Conservation (phyloP, 2,113 vertebrate genomes). For the Osmerus mordax region DNA sequence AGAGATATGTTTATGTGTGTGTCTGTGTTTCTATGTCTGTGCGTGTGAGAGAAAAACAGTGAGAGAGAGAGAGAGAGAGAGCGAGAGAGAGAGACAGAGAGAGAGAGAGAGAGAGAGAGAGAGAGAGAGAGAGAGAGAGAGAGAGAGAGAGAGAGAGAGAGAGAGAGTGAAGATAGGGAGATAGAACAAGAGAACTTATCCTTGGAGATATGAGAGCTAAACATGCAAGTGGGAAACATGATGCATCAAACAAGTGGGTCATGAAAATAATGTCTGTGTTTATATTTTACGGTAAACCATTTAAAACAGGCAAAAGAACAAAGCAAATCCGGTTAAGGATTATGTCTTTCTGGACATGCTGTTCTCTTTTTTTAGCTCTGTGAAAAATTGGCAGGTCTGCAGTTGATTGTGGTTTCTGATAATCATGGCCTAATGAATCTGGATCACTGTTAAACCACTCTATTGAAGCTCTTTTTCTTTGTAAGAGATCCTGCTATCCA, state of each 20-base stretch:
- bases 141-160: slow-evolving; percentile 3
- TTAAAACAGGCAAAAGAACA: slow-evolving; percentile 66
- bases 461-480: slow-evolving; percentile 25
- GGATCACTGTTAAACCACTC: slow-evolving; percentile 35
- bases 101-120: neutral
- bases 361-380: slow-evolving; percentile 42
- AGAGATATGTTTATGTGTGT: neutral
- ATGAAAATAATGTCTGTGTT: slow-evolving; percentile 58
- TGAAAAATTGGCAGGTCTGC: slow-evolving; percentile 47
- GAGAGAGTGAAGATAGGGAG: too few relatives aligned
- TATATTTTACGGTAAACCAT: slow-evolving; percentile 67
- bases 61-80: neutral
- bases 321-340: slow-evolving; percentile 54
- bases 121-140: neutral
- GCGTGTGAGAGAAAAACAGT: slow-evolving; percentile 2
- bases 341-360: slow-evolving; percentile 57
- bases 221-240: slow-evolving; percentile 51
- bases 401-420: slow-evolving; percentile 58
- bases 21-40: neutral
- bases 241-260: slow-evolving; percentile 56
- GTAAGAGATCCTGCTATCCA: neutral
- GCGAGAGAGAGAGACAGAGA: neutral
- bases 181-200: slow-evolving; percentile 11
- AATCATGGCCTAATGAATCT: slow-evolving; percentile 63
- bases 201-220: slow-evolving; percentile 37